Evolutionary conservation across 1,140 invertebrate genomes (phyloP).

Genomic region (Stegodyphus mimosarum): DNA sequence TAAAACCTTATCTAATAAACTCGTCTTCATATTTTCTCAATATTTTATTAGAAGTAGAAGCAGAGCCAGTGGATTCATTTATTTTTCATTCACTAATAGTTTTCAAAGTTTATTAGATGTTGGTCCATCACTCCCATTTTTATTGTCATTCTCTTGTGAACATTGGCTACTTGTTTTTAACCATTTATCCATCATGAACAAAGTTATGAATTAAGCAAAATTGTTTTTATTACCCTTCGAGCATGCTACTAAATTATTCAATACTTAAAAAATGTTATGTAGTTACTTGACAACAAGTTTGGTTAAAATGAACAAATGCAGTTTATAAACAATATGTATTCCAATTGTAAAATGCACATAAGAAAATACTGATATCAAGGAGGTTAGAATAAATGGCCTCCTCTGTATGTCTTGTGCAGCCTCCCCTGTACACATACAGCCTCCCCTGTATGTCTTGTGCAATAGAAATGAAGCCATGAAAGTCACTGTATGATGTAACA

Average conservation of each 20-base stretch:
- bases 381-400: neutral
- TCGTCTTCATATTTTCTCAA: neutral
- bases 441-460: neutral
- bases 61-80: neutral
- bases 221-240: neutral
- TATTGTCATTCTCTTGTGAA: neutral
- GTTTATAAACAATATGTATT: neutral
- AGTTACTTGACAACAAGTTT: neutral
- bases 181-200: neutral
- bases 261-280: neutral
- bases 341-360: neutral
- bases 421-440: no score
- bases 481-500: no score
- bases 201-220: neutral
- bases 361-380: neutral
- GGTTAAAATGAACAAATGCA: neutral
- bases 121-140: neutral
- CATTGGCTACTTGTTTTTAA: neutral
- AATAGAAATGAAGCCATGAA: no score
- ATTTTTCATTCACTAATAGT: neutral
- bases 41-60: neutral
- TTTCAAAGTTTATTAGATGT: neutral
- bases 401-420: neutral
- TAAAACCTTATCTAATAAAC: neutral
- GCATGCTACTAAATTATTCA: neutral